Conservation (phyloP, 2,888 invertebrate species). For the Glaucopsyche alexis region DNA sequence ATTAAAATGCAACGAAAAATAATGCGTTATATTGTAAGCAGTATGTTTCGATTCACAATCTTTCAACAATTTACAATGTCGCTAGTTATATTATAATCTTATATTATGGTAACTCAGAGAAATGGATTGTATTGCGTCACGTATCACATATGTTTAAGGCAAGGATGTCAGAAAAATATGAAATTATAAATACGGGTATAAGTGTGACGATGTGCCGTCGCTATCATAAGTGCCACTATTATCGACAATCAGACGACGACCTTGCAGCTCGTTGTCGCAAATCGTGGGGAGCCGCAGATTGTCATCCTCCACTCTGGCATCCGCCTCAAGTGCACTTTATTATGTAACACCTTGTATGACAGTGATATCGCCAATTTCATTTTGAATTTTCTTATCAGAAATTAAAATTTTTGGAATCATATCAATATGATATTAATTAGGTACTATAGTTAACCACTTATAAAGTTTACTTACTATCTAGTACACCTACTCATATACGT, state of each 20-base stretch:
- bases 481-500: not conserved
- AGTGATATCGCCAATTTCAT: not conserved
- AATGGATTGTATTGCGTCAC: not conserved
- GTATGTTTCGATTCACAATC: no score
- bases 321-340: conserved; percentile 71
- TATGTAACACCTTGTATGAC: conserved; percentile 54
- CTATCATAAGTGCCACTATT: conserved; percentile 67
- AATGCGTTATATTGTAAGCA: no score
- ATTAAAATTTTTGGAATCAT: not conserved
- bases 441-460: not conserved
- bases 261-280: conserved; percentile 75
- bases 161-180: conserved; percentile 38
- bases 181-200: conserved; percentile 42
- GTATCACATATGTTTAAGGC: conserved; percentile 26
- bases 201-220: conserved; percentile 65
- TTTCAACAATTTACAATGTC: no score
- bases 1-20: no score
- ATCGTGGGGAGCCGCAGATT: conserved; percentile 75
- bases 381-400: not conserved
- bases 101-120: no score
- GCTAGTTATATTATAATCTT: no score
- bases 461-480: not conserved
- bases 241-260: conserved; percentile 74
- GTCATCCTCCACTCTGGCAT: conserved; percentile 72
- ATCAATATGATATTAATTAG: not conserved